Conservation (phyloP, 2,797 vertebrate species). For the Pempheris klunzingeri region DNA sequence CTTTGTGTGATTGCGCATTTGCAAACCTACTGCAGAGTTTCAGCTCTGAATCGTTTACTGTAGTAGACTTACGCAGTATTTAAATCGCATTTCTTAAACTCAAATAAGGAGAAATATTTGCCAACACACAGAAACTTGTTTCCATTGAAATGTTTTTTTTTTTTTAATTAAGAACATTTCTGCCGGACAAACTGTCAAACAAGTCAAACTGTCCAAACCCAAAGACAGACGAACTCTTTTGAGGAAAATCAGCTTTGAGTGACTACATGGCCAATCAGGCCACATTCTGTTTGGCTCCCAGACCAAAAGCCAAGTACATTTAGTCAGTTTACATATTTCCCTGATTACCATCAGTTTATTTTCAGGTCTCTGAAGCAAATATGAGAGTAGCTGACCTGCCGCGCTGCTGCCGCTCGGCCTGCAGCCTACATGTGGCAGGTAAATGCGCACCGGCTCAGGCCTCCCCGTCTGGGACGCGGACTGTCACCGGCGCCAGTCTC, state of each 20-base stretch:
- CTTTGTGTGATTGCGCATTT: not conserved
- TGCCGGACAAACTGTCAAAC: no score
- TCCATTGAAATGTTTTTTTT: no score
- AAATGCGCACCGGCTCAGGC: conserved; percentile 25
- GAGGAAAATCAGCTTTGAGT: not conserved
- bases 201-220: not conserved
- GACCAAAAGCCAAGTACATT: not conserved
- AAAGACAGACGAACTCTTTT: not conserved
- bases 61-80: no score
- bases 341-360: not conserved
- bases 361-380: not conserved
- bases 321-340: not conserved
- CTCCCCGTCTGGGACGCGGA: conserved; percentile 40
- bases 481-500: conserved; percentile 67
- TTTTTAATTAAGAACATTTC: no score
- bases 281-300: not conserved
- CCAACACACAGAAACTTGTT: not conserved
- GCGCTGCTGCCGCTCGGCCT: conserved; percentile 5
- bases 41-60: not conserved
- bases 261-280: not conserved
- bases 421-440: conserved; percentile 29
- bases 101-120: not conserved
- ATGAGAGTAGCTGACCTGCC: conserved; percentile 16
- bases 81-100: not conserved
- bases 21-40: not conserved